A percentile compares a stretch with the other conserved stretches of the same genome.
phyloP scores from a whole-genome alignment of 2,888 invertebrate species.

The Eueremaeus valkanovi region DNA sequence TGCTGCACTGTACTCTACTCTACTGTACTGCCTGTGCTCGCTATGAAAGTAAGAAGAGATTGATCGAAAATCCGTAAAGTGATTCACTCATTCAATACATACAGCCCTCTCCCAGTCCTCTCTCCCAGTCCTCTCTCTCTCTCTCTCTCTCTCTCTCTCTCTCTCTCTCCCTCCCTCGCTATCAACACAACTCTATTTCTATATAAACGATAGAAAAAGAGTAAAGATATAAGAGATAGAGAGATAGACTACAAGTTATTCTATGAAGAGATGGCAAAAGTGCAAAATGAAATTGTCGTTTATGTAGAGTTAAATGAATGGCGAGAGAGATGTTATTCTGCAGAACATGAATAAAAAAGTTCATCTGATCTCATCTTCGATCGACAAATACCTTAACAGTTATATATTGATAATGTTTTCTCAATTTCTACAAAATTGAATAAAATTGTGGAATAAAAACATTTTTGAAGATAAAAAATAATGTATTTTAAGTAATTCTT shows the following conservation, averaged over 20 bases:
- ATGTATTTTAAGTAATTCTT: no score
- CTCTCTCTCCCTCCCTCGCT: background rate
- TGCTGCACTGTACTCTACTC: background rate
- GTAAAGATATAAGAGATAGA: background rate
- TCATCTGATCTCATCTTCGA: background rate
- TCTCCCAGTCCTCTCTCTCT: slow-evolving; percentile 8
- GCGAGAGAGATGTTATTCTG: background rate
- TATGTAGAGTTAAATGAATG: slow-evolving; percentile 8
- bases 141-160: slow-evolving; percentile 8
- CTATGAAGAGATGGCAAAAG: background rate
- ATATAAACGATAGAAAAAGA: background rate
- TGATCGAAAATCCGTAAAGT: slow-evolving; percentile 35
- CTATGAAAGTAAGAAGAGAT: background rate
- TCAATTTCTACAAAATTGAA: no score
- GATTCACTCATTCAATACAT: slow-evolving; percentile 26
- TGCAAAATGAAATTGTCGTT: slow-evolving; percentile 26
- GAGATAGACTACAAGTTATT: slow-evolving; percentile 13
- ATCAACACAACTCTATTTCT: background rate
- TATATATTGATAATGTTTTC: background rate
- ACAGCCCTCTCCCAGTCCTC: background rate
- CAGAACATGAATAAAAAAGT: background rate
- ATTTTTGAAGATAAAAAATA: no score
- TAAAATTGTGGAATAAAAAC: no score
- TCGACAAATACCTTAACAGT: slow-evolving; percentile 4
- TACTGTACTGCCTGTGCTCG: background rate